phyloP scores from a whole-genome alignment of 2,888 invertebrate species.

The Gymnosoma rotundatum region DNA sequence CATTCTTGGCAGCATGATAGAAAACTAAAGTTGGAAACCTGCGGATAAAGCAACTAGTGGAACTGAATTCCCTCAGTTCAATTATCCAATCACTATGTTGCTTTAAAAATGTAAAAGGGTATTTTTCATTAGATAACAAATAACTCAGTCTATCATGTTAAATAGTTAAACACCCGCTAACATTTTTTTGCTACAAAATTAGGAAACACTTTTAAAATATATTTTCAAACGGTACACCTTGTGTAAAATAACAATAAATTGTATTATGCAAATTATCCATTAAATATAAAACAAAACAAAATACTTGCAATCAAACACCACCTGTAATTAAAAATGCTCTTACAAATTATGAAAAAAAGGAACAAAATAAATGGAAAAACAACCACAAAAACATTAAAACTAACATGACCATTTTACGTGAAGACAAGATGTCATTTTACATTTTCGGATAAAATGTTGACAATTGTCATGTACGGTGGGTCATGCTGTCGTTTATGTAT shows the following conservation, averaged over 20 bases:
- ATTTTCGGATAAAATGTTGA: slow-evolving; percentile 53
- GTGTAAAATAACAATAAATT: not conserved
- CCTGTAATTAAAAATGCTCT: slow-evolving; percentile 52
- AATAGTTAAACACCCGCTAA: too few relatives aligned
- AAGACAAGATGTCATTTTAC: slow-evolving; percentile 51
- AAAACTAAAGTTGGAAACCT: too few relatives aligned
- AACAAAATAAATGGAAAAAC: slow-evolving; percentile 6
- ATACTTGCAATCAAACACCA: slow-evolving; percentile 17
- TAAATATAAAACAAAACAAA: not conserved
- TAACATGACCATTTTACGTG: slow-evolving; percentile 52
- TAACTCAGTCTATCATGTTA: too few relatives aligned
- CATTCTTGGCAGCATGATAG: too few relatives aligned
- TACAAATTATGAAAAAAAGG: slow-evolving; percentile 35
- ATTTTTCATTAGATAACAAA: too few relatives aligned
- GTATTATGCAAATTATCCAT: not conserved
- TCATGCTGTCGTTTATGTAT: slow-evolving; percentile 38
- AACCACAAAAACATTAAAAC: slow-evolving; percentile 41
- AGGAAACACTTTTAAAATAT: too few relatives aligned
- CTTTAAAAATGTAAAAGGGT: too few relatives aligned
- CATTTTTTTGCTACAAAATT: too few relatives aligned
- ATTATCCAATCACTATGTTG: too few relatives aligned
- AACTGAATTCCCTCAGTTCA: too few relatives aligned
- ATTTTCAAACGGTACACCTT: too few relatives aligned
- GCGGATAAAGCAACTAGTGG: too few relatives aligned
- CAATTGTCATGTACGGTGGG: slow-evolving; percentile 57